Base-by-base conservation (phyloP, 2,113 vertebrate genomes). In the Halichoeres trimaculatus region DNA sequence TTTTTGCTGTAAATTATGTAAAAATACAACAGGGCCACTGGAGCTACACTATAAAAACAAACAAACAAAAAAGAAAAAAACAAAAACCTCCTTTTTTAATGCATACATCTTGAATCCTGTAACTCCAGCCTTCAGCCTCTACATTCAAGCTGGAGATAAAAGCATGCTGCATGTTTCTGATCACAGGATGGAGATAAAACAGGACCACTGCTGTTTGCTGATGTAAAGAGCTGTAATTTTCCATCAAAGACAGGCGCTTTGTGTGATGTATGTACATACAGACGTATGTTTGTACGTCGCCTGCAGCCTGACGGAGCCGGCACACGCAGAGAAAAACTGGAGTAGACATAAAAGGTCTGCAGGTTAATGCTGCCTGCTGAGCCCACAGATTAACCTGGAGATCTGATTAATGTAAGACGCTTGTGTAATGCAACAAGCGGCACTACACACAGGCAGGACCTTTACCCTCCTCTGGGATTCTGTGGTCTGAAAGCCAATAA, bases 321-420 rank as follows among this genome's bases (percentile, higher is more conserved):
- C 12, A 23, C 10, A 51, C 14, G 47, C 58, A 30, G 0, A 24
- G 23, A 26, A 8, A 24, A 34, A 19, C 26, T 24, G 36, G 17
- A 19, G n/a, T 1, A 7, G 54, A 48, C 38, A 40, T 17, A 40
- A 75, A 30, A 57, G 52, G 57, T 50, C 66, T 51, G 43, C 14
- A 66, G 24, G 74, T 87, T 88, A 88, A 75, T 61, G 72, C 73
- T 45, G 16, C 86, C 84, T 89, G 74, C 90, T 81, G 89, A 91
- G 89, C 86, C 80, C 41, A 77, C 57, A 85, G 84, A 74, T 88
- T 81, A 92, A 79, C 89, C 87, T 84, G 61, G 41, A 65, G 74
- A 56, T 76, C 77, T 85, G 61, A 68, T 86, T 78, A 91, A 93
- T 74, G 81, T 89, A 88, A 87, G 86, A 0, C 71, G 69, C 58